Percentiles rank a stretch among this genome's conserved stretches.
Conservation (phyloP, 2,113 vertebrate species). For the Vidua chalybeata region DNA sequence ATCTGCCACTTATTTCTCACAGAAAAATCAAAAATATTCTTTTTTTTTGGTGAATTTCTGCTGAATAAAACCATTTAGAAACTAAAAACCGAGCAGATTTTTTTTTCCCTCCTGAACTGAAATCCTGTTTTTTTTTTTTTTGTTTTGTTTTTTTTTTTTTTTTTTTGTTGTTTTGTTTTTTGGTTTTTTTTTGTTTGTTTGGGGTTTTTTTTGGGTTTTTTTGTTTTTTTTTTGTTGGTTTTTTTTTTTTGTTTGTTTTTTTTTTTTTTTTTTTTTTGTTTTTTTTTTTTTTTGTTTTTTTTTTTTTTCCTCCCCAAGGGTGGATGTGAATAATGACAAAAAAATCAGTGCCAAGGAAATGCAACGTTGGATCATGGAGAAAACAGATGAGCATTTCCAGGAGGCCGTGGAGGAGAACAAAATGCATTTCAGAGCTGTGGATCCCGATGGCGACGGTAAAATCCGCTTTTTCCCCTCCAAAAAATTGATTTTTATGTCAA, state of each 20-base stretch:
- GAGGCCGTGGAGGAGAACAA: constrained; percentile 90
- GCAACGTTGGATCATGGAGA: neutral
- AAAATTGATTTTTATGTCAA: fast-evolving
- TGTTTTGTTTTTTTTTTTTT: too few relatives aligned
- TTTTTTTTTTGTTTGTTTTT: too few relatives aligned
- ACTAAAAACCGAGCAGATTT: fast-evolving
- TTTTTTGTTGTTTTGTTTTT: too few relatives aligned
- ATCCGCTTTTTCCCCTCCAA: fast-evolving
- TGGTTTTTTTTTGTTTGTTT: too few relatives aligned
- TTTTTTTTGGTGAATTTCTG: neutral
- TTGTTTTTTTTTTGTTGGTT: too few relatives aligned
- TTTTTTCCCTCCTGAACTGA: fast-evolving
- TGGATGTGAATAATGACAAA: neutral
- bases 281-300: too few relatives aligned
- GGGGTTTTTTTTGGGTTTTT: too few relatives aligned
- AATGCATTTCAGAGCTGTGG: constrained; percentile 88
- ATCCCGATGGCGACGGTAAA: constrained; percentile 91
- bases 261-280: too few relatives aligned
- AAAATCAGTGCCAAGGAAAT: neutral
- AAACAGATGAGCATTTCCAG: neutral
- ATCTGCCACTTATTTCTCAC: neutral
- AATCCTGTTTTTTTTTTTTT: neutral
- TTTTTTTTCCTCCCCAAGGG: neutral
- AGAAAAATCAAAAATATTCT: neutral
- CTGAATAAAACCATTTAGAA: neutral